Conservation (phyloP, 2,888 invertebrate species). For the Volucella inanis region DNA sequence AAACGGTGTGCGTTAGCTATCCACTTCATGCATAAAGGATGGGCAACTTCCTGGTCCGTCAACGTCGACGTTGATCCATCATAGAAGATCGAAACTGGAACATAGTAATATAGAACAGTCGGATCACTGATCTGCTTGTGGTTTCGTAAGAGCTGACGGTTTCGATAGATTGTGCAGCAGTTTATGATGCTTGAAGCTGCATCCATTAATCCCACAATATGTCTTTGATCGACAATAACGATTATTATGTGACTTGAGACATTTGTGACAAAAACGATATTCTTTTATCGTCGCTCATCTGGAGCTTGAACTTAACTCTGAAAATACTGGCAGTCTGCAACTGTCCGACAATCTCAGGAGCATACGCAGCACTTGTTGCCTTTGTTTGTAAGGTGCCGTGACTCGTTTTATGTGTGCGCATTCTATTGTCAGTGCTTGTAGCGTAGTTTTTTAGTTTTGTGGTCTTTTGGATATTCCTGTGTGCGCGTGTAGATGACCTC, state of each 20-base stretch:
- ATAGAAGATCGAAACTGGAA: not conserved
- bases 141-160: not conserved
- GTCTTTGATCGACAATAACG: too few relatives aligned
- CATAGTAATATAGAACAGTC: not conserved
- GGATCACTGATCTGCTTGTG: not conserved
- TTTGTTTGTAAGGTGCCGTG: too few relatives aligned
- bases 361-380: not conserved
- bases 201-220: too few relatives aligned
- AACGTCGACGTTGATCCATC: not conserved
- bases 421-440: too few relatives aligned
- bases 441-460: too few relatives aligned
- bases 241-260: too few relatives aligned
- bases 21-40: conserved; percentile 3
- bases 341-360: not conserved
- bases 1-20: not conserved
- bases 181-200: too few relatives aligned
- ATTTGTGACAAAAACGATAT: not conserved
- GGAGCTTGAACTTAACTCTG: not conserved
- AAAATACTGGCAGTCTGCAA: not conserved
- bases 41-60: not conserved
- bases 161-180: too few relatives aligned
- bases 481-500: too few relatives aligned
- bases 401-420: too few relatives aligned
- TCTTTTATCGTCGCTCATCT: not conserved
- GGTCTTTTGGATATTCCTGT: too few relatives aligned